These are phyloP conservation scores for Palythoa grandis DNA, from an alignment of 92 coral and sea anemone species.

Conservation along the genomic window DNA sequence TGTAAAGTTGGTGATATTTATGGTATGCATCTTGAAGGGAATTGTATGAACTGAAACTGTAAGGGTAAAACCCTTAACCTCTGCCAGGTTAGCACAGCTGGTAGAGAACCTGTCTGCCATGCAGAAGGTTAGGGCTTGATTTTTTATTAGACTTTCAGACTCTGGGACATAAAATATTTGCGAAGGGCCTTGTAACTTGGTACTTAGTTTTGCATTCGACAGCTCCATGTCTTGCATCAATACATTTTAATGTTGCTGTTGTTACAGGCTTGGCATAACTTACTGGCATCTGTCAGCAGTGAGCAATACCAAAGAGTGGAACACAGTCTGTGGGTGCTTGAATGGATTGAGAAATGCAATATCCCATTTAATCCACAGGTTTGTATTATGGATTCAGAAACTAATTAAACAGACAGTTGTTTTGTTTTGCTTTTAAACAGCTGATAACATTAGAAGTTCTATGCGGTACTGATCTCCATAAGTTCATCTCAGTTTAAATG, in stretches of 20 bases:
- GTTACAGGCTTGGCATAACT: not conserved
- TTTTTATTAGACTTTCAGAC: no score
- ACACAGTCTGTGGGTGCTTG: conserved; percentile 14
- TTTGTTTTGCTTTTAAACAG: no score
- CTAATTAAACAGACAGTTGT: no score
- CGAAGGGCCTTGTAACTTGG: not conserved
- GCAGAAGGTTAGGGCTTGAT: no score
- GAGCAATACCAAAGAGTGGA: conserved; percentile 12
- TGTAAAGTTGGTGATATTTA: not conserved
- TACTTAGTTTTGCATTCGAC: not conserved
- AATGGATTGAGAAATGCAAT: conserved; percentile 62
- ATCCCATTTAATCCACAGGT: not conserved
- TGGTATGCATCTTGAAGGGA: not conserved
- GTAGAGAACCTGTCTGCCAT: no score
- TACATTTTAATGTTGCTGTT: not conserved
- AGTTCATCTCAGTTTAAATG: no score
- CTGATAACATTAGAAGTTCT: no score
- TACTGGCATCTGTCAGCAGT: not conserved
- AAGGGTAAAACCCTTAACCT: no score
- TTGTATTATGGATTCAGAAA: not conserved
- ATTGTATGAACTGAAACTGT: no score
- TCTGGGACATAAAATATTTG: no score
- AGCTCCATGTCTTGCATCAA: not conserved
- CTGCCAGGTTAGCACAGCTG: no score
- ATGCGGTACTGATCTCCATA: no score